Conservation (phyloP, 2,888 invertebrate genomes). For the Hyles lineata region DNA sequence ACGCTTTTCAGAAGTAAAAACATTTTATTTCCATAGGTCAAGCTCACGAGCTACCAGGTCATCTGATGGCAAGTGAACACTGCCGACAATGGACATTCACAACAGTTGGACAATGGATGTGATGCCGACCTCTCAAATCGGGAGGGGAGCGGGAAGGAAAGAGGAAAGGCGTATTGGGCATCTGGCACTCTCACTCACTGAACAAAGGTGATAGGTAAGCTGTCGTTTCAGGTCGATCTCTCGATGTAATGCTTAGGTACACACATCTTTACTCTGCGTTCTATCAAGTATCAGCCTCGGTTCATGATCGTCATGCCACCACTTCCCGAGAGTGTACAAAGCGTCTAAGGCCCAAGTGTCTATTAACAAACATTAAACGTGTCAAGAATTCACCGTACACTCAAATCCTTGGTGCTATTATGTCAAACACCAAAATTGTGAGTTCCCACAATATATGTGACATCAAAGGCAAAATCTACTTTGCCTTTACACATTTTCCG, state of each 20-base stretch:
- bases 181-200: too few species aligned
- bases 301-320: not conserved
- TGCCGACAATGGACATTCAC: too few species aligned
- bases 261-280: not conserved
- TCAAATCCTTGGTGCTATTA: constrained; percentile 10
- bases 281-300: not conserved
- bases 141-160: too few species aligned
- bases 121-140: too few species aligned
- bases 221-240: too few species aligned
- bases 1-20: not conserved
- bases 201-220: too few species aligned
- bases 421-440: constrained; percentile 26
- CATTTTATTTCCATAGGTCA: too few species aligned
- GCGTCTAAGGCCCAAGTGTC: not conserved
- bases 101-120: too few species aligned
- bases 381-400: not conserved
- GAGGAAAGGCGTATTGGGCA: too few species aligned
- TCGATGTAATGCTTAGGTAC: not conserved
- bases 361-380: not conserved
- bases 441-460: constrained; percentile 1
- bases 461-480: constrained; percentile 26
- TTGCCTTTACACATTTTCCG: constrained; percentile 16
- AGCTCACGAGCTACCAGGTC: too few species aligned
- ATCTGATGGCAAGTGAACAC: too few species aligned
- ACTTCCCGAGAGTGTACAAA: not conserved